phyloP scores from a whole-genome alignment of 2,113 vertebrate species.

The Fregetta grallaria region DNA sequence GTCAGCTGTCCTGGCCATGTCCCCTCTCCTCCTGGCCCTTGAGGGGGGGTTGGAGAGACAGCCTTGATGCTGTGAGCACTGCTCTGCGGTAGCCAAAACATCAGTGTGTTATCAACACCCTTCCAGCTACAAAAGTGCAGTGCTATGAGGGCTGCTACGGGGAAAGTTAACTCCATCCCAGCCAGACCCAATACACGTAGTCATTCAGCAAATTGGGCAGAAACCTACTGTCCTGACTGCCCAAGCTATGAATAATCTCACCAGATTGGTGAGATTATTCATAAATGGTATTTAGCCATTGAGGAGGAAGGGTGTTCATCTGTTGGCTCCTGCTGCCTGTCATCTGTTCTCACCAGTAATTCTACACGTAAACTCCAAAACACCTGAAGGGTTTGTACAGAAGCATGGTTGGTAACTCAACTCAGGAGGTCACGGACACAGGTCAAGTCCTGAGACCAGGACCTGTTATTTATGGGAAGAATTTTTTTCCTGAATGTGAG shows the following conservation, averaged over 20 bases:
- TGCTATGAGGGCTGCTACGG: neutral
- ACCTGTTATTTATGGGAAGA: neutral
- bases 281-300: too few species aligned
- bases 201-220: neutral
- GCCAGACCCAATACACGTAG: neutral
- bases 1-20: neutral
- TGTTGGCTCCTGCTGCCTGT: neutral
- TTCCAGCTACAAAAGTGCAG: neutral
- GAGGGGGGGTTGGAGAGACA: too few species aligned
- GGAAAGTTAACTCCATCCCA: neutral
- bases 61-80: neutral
- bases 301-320: neutral
- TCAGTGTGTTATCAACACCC: neutral
- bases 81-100: neutral
- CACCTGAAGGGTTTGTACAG: neutral
- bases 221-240: neutral
- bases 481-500: neutral
- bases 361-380: neutral
- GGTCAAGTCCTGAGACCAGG: neutral
- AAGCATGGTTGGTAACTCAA: neutral
- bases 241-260: neutral
- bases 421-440: neutral
- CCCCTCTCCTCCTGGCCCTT: neutral
- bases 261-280: too few species aligned
- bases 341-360: neutral